Evolutionary conservation across 2,888 invertebrate species (phyloP), one percentile per base, ranked within the genome.

Genomic region (Chymomyza caudatula): DNA sequence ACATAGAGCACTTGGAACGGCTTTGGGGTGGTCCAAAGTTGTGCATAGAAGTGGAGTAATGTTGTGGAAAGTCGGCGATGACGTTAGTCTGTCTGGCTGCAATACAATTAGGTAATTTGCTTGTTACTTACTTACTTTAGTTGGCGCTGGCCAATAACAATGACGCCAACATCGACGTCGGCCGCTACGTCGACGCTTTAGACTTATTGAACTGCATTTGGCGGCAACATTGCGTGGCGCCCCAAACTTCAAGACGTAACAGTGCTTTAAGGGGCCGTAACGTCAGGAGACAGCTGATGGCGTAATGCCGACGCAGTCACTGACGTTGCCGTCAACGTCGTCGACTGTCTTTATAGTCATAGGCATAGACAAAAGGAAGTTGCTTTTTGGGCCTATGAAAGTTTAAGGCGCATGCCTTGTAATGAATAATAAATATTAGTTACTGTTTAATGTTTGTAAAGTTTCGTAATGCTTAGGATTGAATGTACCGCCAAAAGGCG

Each of bases 81-180:
- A 63, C 64, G 57, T 51, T 49, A 25, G 57, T 53, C 51, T 22
- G 49, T 66, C 60, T 43, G 58, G 63, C 67, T 71, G 80, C 85
- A 82, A 83, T 76, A 85, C 86, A 86, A 86, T 86, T 86, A 86
- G 87, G 86, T 86, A 86, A 86, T 86, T 87, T 80, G 71, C 74
- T 76, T 82, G 76, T 82, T 85, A 55, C 49, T 66, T 61, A 62
- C 67, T 66, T 67, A n/a, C n/a, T 73, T 76, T 74, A 71, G n/a
- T 47, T 73, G 77, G n/a, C 42, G 22, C 71, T 63, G 65, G 42
- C 22, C 15, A 53, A n/a, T 51, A 49, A 42, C 44, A 44, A 47
- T 19, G 47, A 47, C 47, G 47, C 15, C 15, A 19, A 13, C 47
- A n/a, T 23, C 13, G 5, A 51, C 51, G 13, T n/a, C 44, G 44